Evolutionary conservation across 1,140 invertebrate genomes (phyloP), one percentile per base, ranked within the genome.

Genomic region (Macrocentrus cingulum): DNA sequence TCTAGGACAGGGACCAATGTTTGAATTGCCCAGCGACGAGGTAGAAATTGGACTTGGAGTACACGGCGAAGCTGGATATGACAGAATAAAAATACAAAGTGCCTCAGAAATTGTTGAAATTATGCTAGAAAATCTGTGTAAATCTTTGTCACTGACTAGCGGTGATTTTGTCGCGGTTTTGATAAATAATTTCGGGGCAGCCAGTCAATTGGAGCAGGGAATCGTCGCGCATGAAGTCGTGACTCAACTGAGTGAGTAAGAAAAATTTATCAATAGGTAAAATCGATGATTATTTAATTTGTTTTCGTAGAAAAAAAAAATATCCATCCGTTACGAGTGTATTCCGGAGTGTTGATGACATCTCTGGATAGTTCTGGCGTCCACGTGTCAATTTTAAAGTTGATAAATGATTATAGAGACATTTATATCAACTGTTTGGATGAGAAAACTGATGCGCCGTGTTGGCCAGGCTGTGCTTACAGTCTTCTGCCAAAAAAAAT

Each of bases 61-160:
- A 45, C 92, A 95, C 72, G 92, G 92, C 0, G 92, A 95, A 78
- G 87, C 89, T n/a, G 92, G 92, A 16, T 86, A 90, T 9, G 81
- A 84, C 59, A 84, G 86, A 67, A 78, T 85, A 18, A 85, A 88
- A 70, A 80, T 90, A 63, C 75, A 72, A 32, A 78, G 73, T 2
- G 82, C 79, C 1, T 77, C 77, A 46, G 74, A 82, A 64, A 71
- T 79, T 8, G 81, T 85, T 0, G 23, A 62, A 5, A 56, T 82
- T 11, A 80, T 85, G 56, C 63, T 86, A 0, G 75, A 80, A 34
- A 75, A 76, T 67, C 80, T 85, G 60, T 63, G 61, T 13, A 53
- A 80, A 34, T 76, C 80, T 41, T 68, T 89, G 2, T 73, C 81
- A 32, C 65, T 89, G 22, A 63, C 66, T 22, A 45, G 66, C 18